Evolutionary conservation across 1,140 invertebrate species (phyloP).

Genomic region (Ooceraea biroi): DNA sequence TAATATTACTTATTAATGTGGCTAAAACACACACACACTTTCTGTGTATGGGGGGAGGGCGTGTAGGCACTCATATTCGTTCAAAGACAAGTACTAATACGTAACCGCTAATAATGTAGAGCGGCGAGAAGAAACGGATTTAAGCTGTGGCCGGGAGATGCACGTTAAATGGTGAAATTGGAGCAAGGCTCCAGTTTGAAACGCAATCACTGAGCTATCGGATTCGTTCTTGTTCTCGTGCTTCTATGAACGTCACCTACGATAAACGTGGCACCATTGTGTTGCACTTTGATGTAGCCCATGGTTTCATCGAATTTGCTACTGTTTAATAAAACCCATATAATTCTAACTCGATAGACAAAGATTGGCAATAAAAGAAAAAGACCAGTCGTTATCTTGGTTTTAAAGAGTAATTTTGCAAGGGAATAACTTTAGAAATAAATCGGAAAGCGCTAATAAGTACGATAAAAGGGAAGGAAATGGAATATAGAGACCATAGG

Average conservation of each 20-base stretch:
- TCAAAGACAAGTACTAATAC: slow-evolving; percentile 11
- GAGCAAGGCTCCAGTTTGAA: slow-evolving; percentile 72
- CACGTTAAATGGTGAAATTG: slow-evolving; percentile 66
- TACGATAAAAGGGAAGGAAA: background rate
- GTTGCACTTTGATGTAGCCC: slow-evolving; percentile 5
- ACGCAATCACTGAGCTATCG: slow-evolving; percentile 36
- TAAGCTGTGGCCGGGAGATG: background rate
- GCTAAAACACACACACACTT: too few species aligned
- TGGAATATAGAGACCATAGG: background rate
- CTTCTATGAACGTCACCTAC: slow-evolving; percentile 30
- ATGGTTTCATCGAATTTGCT: background rate
- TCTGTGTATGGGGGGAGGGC: too few species aligned
- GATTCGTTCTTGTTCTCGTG: slow-evolving; percentile 27
- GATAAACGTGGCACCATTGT: slow-evolving; percentile 37
- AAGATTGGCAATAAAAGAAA: background rate
- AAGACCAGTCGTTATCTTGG: slow-evolving; percentile 15
- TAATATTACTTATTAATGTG: too few species aligned
- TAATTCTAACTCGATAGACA: slow-evolving; percentile 9
- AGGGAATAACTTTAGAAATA: background rate
- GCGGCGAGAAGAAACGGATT: slow-evolving; percentile 12
- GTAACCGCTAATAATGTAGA: background rate
- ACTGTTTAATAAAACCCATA: slow-evolving; percentile 24
- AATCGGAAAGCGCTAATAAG: background rate
- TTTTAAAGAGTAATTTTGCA: background rate
- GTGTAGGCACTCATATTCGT: background rate